Evolutionary conservation across 2,888 invertebrate genomes (phyloP).

Genomic region (Brassicogethes aeneus): DNA sequence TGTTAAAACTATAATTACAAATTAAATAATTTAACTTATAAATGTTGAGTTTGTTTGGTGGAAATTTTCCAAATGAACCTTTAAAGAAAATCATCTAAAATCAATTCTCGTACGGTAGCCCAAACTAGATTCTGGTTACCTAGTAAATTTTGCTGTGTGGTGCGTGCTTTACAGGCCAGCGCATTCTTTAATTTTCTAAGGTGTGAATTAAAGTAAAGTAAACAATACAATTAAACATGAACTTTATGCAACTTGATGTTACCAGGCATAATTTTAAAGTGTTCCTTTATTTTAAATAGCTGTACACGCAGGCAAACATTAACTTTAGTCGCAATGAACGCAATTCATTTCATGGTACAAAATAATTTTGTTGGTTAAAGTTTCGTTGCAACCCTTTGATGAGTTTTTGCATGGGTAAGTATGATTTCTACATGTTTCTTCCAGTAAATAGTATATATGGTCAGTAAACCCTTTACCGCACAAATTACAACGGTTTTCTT

Average conservation of each 20-base stretch:
- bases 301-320: constrained; percentile 22
- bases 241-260: constrained; percentile 22
- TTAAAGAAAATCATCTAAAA: too few species aligned
- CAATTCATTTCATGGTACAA: constrained; percentile 23
- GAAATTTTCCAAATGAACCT: too few species aligned
- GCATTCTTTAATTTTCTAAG: too few species aligned
- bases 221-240: too few species aligned
- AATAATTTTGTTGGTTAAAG: constrained; percentile 20
- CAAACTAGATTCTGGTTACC: too few species aligned
- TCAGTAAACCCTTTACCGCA: constrained; percentile 22
- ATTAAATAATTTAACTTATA: too few species aligned
- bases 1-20: too few species aligned
- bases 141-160: too few species aligned
- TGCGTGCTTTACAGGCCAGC: too few species aligned
- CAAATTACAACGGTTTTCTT: constrained; percentile 15
- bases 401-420: constrained; percentile 23
- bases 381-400: constrained; percentile 24
- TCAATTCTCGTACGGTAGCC: too few species aligned
- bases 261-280: constrained; percentile 26
- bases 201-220: too few species aligned
- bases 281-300: constrained; percentile 21
- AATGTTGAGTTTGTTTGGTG: too few species aligned
- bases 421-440: constrained; percentile 21
- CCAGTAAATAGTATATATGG: constrained; percentile 22
- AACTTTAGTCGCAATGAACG: constrained; percentile 25